Percentiles rank a stretch among this genome's conserved stretches.
Evolutionary conservation across 2,797 vertebrate species (phyloP).

Genomic region (Sebastes hubbsi): DNA sequence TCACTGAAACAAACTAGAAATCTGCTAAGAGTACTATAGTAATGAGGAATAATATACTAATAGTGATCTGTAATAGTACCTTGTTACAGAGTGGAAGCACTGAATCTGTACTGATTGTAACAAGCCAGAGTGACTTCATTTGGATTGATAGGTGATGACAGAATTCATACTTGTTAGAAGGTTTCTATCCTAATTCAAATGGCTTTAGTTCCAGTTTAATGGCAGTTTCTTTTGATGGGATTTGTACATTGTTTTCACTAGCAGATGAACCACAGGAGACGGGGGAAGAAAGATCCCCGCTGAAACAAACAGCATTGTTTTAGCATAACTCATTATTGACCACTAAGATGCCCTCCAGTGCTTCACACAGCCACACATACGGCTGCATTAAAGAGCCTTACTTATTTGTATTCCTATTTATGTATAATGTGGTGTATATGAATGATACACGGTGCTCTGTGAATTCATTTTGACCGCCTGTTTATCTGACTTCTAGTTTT

Average conservation of each 20-base stretch:
- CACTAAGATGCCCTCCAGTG: slow-evolving; percentile 2
- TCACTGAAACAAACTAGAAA: not conserved
- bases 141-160: not conserved
- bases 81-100: not conserved
- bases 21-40: not conserved
- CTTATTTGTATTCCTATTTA: slow-evolving; percentile 28
- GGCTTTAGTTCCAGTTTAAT: not conserved
- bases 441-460: slow-evolving; percentile 31
- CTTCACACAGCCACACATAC: not conserved
- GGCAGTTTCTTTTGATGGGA: not conserved
- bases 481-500: slow-evolving; percentile 17
- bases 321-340: slow-evolving; percentile 15
- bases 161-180: not conserved
- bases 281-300: not conserved
- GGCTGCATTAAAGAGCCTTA: slow-evolving; percentile 1
- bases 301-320: slow-evolving; percentile 12
- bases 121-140: not conserved
- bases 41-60: not conserved
- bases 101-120: not conserved
- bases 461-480: slow-evolving; percentile 18
- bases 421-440: slow-evolving; percentile 33
- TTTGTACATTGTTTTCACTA: not conserved
- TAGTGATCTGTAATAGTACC: not conserved
- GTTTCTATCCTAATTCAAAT: not conserved
- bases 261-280: not conserved